These are phyloP conservation scores for Agapostemon virescens DNA, from an alignment of 2,888 invertebrate genomes.

Conservation along the genomic window DNA sequence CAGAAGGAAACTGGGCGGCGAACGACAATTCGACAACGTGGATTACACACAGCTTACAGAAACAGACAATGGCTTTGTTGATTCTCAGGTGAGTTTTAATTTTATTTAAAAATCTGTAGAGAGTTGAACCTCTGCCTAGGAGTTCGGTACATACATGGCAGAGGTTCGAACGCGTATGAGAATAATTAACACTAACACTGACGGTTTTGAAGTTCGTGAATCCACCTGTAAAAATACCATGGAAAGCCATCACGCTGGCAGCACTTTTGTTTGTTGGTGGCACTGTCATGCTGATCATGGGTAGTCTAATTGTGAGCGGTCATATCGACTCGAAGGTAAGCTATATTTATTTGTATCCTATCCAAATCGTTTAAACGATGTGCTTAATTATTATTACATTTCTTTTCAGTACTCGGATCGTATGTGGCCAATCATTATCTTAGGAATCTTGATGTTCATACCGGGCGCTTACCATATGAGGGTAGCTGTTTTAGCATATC, in stretches of 20 bases:
- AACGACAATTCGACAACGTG: constrained; percentile 82
- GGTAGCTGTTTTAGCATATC: constrained; percentile 92
- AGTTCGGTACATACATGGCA: neutral
- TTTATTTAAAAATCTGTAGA: neutral
- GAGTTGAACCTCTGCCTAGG: neutral
- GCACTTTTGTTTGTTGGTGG: constrained; percentile 90
- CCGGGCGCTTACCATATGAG: constrained; percentile 95
- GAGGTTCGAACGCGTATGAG: neutral
- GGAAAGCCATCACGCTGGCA: constrained; percentile 91
- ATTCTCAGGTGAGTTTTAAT: constrained; percentile 82
- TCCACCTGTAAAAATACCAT: constrained; percentile 88
- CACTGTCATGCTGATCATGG: constrained; percentile 87
- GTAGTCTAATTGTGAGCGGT: constrained; percentile 90
- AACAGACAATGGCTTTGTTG: constrained; percentile 86
- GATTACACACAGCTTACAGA: constrained; percentile 83
- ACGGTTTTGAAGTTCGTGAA: constrained; percentile 80
- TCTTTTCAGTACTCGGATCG: constrained; percentile 88
- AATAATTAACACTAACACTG: neutral
- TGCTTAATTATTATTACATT: constrained; percentile 27
- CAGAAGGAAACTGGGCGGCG: constrained; percentile 82
- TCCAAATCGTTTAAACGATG: neutral
- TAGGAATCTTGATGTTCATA: constrained; percentile 94
- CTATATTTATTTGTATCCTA: neutral
- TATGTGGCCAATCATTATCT: constrained; percentile 93
- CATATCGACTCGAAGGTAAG: constrained; percentile 88